phyloP scores from a whole-genome alignment of 2,888 invertebrate species.

The Nemapogon koenigi region DNA sequence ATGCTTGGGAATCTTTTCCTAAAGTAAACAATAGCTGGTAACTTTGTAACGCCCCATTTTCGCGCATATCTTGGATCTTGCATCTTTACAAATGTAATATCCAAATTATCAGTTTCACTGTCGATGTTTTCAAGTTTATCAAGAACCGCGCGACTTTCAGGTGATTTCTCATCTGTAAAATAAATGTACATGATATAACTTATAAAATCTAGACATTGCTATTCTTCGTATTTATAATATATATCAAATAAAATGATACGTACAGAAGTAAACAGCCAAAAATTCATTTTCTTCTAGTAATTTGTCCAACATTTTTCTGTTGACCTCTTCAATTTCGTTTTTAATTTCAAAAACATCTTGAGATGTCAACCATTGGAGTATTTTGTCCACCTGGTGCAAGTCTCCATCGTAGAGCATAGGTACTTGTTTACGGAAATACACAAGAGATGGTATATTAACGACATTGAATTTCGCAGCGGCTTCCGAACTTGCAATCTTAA shows the following conservation, averaged over 20 bases:
- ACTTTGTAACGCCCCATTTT: slow-evolving; percentile 91
- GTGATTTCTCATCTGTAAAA: slow-evolving; percentile 76
- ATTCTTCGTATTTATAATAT: neutral
- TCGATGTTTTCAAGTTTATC: slow-evolving; percentile 92
- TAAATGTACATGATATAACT: neutral
- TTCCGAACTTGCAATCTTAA: slow-evolving; percentile 84
- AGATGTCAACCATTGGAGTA: slow-evolving; percentile 89
- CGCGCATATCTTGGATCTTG: slow-evolving; percentile 88
- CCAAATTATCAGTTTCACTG: slow-evolving; percentile 91
- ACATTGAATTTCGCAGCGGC: slow-evolving; percentile 84
- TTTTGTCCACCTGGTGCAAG: slow-evolving; percentile 82
- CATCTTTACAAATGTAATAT: slow-evolving; percentile 95
- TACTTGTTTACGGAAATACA: slow-evolving; percentile 84
- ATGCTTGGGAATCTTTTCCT: slow-evolving; percentile 91
- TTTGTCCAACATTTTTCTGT: slow-evolving; percentile 95
- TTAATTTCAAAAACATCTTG: slow-evolving; percentile 95
- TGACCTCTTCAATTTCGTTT: slow-evolving; percentile 97
- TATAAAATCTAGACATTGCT: neutral
- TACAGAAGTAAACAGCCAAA: slow-evolving; percentile 94
- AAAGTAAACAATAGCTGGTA: slow-evolving; percentile 92
- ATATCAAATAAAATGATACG: slow-evolving; percentile 38
- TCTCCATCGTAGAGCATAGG: slow-evolving; percentile 92
- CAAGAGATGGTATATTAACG: slow-evolving; percentile 83
- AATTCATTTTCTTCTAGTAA: slow-evolving; percentile 94
- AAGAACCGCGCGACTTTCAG: slow-evolving; percentile 82